Conservation (phyloP, 2,797 vertebrate species). For the Brachymystax lenok region DNA sequence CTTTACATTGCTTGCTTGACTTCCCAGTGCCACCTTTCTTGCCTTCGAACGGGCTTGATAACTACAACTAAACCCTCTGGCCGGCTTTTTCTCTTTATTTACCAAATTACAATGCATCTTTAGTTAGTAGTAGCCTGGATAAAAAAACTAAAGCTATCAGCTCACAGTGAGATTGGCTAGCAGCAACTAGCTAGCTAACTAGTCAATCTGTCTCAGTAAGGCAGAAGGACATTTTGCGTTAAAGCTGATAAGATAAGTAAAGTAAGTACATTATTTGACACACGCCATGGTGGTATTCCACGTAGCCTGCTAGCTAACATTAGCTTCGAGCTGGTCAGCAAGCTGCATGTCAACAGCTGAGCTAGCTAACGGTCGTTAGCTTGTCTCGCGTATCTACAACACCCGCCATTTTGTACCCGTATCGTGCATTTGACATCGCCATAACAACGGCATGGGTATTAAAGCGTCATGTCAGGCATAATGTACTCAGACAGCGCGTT, state of each 20-base stretch:
- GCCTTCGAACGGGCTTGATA: slow-evolving; percentile 20
- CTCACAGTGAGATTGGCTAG: background rate
- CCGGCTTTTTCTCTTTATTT: background rate
- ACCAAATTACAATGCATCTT: background rate
- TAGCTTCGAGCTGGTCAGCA: background rate
- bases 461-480: slow-evolving; percentile 57
- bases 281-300: background rate
- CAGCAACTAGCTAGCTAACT: background rate
- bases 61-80: background rate
- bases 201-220: background rate
- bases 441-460: slow-evolving; percentile 81
- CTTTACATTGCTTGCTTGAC: slow-evolving; percentile 5
- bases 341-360: background rate
- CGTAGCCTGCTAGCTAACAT: background rate
- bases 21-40: slow-evolving; percentile 34
- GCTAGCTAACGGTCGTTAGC: slow-evolving; percentile 25
- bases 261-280: background rate
- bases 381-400: slow-evolving; percentile 72
- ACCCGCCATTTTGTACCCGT: slow-evolving; percentile 86
- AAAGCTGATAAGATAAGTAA: too few relatives aligned
- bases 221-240: too few relatives aligned
- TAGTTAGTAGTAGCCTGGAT: too few relatives aligned
- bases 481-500: slow-evolving; percentile 47
- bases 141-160: too few relatives aligned
- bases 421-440: slow-evolving; percentile 83